Conservation (phyloP, 2,888 invertebrate species). For the Agrochola litura region DNA sequence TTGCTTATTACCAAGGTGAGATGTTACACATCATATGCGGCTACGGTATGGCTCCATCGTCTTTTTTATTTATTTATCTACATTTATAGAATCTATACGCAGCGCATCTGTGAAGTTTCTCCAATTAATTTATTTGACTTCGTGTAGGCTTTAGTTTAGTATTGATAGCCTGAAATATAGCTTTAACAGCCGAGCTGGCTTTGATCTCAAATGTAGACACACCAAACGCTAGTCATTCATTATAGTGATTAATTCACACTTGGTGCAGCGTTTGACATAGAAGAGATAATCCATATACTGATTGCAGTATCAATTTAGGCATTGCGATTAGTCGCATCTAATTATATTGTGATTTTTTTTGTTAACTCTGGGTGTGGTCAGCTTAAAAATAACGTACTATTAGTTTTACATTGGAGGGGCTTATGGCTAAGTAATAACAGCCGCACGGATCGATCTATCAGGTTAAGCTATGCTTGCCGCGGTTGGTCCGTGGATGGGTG, state of each 20-base stretch:
- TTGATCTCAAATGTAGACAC: slow-evolving; percentile 21
- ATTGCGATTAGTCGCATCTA: slow-evolving; percentile 1
- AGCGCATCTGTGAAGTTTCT: not conserved
- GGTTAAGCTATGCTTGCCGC: too few relatives aligned
- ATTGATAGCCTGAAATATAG: slow-evolving; percentile 4
- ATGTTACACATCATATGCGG: too few relatives aligned
- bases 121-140: not conserved
- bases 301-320: slow-evolving; percentile 32
- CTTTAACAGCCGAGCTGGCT: not conserved
- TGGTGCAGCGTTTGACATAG: slow-evolving; percentile 3
- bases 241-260: slow-evolving; percentile 40
- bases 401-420: too few relatives aligned
- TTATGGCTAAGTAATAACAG: too few relatives aligned
- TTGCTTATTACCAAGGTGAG: too few relatives aligned
- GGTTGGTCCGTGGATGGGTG: too few relatives aligned
- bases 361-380: not conserved
- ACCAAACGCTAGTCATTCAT: slow-evolving; percentile 10
- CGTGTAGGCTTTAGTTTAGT: not conserved
- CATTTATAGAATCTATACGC: too few relatives aligned
- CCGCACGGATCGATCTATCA: too few relatives aligned
- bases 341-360: not conserved
- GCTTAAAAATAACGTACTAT: not conserved
- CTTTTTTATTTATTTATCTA: too few relatives aligned
- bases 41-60: too few relatives aligned
- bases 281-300: slow-evolving; percentile 13